Evolutionary conservation across 2,797 vertebrate genomes (phyloP).

Genomic region (Eleutherodactylus coqui): DNA sequence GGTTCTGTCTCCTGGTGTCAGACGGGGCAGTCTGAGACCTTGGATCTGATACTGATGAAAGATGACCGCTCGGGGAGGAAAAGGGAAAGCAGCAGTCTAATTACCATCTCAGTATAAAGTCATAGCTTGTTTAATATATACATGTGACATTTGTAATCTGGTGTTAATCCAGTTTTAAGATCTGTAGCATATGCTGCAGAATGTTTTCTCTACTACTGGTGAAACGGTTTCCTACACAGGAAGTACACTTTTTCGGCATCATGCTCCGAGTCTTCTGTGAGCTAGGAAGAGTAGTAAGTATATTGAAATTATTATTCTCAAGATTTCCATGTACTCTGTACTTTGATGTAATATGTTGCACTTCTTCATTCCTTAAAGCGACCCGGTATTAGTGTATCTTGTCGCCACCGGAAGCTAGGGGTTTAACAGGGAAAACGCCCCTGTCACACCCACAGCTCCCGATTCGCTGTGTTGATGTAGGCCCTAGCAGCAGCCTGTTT

Average conservation of each 20-base stretch:
- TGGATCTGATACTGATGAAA: not conserved
- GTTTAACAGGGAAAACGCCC: no score
- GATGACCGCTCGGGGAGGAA: not conserved
- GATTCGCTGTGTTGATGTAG: no score
- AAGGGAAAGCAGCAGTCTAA: not conserved
- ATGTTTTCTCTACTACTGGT: not conserved
- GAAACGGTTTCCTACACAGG: not conserved
- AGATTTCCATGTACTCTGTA: not conserved
- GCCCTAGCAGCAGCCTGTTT: no score
- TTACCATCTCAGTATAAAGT: not conserved
- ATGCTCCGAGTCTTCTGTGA: not conserved
- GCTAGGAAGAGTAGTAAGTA: not conserved
- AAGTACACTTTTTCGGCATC: not conserved
- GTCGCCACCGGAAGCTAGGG: no score
- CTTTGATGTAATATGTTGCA: no score
- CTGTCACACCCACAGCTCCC: no score
- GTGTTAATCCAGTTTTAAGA: conserved; percentile 4
- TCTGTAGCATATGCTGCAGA: not conserved
- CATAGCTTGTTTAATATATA: not conserved
- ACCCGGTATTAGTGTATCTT: not conserved
- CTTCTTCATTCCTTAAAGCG: no score
- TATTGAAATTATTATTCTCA: not conserved
- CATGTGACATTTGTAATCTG: conserved; percentile 2
- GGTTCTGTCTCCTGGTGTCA: conserved; percentile 6
- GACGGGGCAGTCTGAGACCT: not conserved